Evolutionary conservation across 2,113 vertebrate species (phyloP).

Genomic region (Alethe diademata): DNA sequence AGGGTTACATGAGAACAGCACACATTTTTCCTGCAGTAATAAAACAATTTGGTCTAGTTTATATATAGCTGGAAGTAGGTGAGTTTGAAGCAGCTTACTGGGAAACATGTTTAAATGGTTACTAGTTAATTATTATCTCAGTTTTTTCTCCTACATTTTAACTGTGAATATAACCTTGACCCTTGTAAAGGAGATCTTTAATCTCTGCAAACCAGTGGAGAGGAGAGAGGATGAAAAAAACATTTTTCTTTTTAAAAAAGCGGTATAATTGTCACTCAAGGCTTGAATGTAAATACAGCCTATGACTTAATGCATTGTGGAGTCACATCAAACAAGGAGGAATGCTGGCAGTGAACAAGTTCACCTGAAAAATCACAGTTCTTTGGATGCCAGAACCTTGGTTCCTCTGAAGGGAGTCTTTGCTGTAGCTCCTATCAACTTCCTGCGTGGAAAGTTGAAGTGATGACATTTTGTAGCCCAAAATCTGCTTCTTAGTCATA

Average conservation of each 20-base stretch:
- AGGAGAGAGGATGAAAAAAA: not conserved
- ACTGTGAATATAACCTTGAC: constrained; percentile 46
- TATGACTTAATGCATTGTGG: not conserved
- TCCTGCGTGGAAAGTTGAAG: not conserved
- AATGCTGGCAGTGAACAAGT: not conserved
- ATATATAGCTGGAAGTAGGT: not conserved
- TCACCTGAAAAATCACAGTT: not conserved
- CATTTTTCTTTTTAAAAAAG: not conserved
- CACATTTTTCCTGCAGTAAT: not conserved
- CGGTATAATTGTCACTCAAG: not conserved
- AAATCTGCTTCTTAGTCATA: not conserved
- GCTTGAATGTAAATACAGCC: not conserved
- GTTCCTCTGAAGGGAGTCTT: not conserved
- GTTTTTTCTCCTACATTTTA: not conserved
- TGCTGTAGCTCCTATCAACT: not conserved
- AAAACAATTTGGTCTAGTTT: constrained; percentile 34
- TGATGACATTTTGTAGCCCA: not conserved
- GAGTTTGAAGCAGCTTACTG: constrained; percentile 30
- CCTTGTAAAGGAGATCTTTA: constrained; percentile 5
- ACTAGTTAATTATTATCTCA: constrained; percentile 57
- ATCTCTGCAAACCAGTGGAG: not conserved
- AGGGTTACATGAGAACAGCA: not conserved
- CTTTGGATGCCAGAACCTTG: not conserved
- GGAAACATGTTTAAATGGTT: constrained; percentile 34
- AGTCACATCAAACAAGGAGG: not conserved